Conservation (phyloP, 2,888 invertebrate genomes). For the Athalia circularis region DNA sequence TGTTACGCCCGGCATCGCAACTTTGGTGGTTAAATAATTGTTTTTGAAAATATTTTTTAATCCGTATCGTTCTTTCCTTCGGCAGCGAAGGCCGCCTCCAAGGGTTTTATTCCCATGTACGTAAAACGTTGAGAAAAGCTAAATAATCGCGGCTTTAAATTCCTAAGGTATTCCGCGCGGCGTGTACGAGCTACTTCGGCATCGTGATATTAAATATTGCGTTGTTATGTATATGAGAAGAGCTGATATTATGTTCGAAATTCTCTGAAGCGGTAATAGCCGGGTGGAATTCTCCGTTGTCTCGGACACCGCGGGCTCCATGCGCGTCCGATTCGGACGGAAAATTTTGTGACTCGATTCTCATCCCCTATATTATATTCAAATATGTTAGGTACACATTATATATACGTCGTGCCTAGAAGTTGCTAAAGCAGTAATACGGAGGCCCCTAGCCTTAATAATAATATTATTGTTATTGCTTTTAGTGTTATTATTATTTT, state of each 20-base stretch:
- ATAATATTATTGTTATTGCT: slow-evolving; percentile 28
- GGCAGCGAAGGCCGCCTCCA: not conserved
- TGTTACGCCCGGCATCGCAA: not conserved
- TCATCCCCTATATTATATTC: not conserved
- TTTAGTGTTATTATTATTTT: slow-evolving; percentile 31
- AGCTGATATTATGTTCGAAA: slow-evolving; percentile 16
- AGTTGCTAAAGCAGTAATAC: not conserved
- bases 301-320: not conserved
- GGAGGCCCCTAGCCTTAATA: slow-evolving; percentile 12
- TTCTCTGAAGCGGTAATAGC: not conserved
- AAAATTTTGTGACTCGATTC: not conserved
- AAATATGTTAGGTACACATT: not conserved
- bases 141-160: slow-evolving; percentile 28
- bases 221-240: not conserved
- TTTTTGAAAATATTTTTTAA: slow-evolving; percentile 18
- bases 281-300: not conserved
- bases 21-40: not conserved
- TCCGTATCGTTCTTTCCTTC: too few species aligned
- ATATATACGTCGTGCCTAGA: not conserved
- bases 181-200: slow-evolving; percentile 21
- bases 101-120: slow-evolving; percentile 24
- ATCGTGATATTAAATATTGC: slow-evolving; percentile 32
- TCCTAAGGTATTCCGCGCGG: slow-evolving; percentile 26
- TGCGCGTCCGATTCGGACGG: not conserved
- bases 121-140: slow-evolving; percentile 26